A percentile compares a stretch with the other conserved stretches of the same genome.
phyloP scores from a whole-genome alignment of 2,113 vertebrate genomes.

The Paralichthys olivaceus region DNA sequence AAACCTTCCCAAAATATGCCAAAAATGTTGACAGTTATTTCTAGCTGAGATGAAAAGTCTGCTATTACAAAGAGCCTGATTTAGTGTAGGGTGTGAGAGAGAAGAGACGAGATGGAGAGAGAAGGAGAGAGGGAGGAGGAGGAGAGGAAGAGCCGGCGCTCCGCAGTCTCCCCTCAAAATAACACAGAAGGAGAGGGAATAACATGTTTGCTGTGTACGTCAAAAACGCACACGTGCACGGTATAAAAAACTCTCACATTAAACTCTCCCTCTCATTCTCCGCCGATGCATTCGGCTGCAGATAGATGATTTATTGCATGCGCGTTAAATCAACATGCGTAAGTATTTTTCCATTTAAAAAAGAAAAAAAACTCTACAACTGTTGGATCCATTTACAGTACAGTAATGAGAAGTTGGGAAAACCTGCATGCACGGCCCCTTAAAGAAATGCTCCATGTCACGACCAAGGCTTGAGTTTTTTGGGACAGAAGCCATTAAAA shows the following conservation, averaged over 20 bases:
- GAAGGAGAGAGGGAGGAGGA: constrained; percentile 40
- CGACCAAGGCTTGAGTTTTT: constrained; percentile 23
- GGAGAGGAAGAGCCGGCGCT: constrained; percentile 75
- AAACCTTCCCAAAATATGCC: constrained; percentile 69
- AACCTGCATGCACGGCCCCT: constrained; percentile 14
- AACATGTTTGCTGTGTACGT: constrained; percentile 78
- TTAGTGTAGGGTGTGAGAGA: constrained; percentile 80
- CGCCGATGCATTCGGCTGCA: not conserved
- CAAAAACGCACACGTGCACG: constrained; percentile 68
- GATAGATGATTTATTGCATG: constrained; percentile 4
- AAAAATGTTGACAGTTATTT: constrained; percentile 82
- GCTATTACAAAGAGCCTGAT: constrained; percentile 79
- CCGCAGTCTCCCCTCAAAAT: constrained; percentile 84
- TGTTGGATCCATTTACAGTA: constrained; percentile 43
- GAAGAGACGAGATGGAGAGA: constrained; percentile 63
- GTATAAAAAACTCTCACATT: constrained; percentile 42
- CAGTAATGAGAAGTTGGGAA: constrained; percentile 46
- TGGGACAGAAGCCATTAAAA: constrained; percentile 69
- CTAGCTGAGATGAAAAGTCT: constrained; percentile 78
- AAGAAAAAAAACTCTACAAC: constrained; percentile 33
- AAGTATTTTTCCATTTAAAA: constrained; percentile 18
- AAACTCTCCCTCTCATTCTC: constrained; percentile 28
- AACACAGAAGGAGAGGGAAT: constrained; percentile 80
- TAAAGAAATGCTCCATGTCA: constrained; percentile 55
- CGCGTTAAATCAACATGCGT: constrained; percentile 3